Evolutionary conservation across 2,888 invertebrate species (phyloP).

Genomic region (Agriotes lineatus): DNA sequence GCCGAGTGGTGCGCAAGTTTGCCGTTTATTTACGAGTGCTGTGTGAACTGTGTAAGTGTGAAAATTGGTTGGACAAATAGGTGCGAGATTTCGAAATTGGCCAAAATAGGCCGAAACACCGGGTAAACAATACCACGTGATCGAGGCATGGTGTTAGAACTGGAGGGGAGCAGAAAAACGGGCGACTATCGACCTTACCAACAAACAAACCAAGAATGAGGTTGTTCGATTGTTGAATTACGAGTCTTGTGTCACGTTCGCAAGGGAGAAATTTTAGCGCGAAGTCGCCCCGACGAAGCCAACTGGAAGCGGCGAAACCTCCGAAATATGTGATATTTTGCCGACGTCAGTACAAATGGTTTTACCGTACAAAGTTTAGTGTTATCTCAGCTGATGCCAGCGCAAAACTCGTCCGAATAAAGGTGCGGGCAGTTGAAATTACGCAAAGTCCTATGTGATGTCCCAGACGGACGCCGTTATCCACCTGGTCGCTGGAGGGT

Average conservation of each 20-base stretch:
- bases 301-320: not conserved
- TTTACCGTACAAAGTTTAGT: slow-evolving; percentile 26
- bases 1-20: too few species aligned
- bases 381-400: slow-evolving; percentile 25
- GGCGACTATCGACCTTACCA: slow-evolving; percentile 58
- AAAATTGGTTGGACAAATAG: slow-evolving; percentile 19
- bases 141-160: slow-evolving; percentile 58
- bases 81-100: slow-evolving; percentile 8
- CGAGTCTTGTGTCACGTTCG: slow-evolving; percentile 57
- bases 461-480: slow-evolving; percentile 90
- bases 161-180: slow-evolving; percentile 50
- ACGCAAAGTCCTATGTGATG: slow-evolving; percentile 65
- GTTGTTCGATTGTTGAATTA: slow-evolving; percentile 46
- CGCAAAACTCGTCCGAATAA: slow-evolving; percentile 6
- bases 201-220: slow-evolving; percentile 54
- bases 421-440: slow-evolving; percentile 27
- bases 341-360: slow-evolving; percentile 21
- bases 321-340: slow-evolving; percentile 39
- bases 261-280: slow-evolving; percentile 7
- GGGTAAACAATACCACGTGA: slow-evolving; percentile 64
- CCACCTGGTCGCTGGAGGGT: slow-evolving; percentile 97
- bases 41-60: not conserved
- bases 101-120: slow-evolving; percentile 35
- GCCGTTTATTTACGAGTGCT: too few species aligned
- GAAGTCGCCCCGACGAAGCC: not conserved